Evolutionary conservation across 23 tunicate genomes (phyloP).

Genomic region (Oikopleura vanhoeffeni): DNA sequence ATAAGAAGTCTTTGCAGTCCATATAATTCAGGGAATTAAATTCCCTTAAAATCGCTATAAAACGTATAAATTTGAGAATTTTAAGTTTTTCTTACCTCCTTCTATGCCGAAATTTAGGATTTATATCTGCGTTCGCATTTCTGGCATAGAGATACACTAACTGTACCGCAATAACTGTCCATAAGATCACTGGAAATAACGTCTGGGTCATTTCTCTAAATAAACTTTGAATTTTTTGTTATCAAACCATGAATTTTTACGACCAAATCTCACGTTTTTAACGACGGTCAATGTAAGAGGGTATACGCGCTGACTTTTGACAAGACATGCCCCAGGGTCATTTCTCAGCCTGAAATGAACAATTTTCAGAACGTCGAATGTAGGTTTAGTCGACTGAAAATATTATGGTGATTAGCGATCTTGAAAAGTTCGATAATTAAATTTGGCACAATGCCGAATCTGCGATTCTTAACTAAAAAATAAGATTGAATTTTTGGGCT

Average conservation of each 20-base stretch:
- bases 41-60: no score
- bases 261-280: neutral
- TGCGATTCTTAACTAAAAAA: no score
- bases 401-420: no score
- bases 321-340: neutral
- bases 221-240: no score
- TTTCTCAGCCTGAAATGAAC: neutral
- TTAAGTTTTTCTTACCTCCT: neutral
- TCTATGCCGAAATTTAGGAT: neutral
- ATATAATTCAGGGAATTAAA: no score
- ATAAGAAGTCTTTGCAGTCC: no score
- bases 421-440: no score
- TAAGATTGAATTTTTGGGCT: no score
- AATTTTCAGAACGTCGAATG: neutral
- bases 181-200: neutral
- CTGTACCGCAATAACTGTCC: neutral
- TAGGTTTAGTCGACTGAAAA: no score
- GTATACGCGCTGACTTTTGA: neutral
- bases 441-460: no score
- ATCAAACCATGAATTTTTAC: neutral
- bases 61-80: no score
- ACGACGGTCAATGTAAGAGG: neutral
- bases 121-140: neutral
- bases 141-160: neutral
- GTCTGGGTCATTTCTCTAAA: neutral